Evolutionary conservation across 2,888 invertebrate genomes (phyloP).

Genomic region (Philereme transversata): DNA sequence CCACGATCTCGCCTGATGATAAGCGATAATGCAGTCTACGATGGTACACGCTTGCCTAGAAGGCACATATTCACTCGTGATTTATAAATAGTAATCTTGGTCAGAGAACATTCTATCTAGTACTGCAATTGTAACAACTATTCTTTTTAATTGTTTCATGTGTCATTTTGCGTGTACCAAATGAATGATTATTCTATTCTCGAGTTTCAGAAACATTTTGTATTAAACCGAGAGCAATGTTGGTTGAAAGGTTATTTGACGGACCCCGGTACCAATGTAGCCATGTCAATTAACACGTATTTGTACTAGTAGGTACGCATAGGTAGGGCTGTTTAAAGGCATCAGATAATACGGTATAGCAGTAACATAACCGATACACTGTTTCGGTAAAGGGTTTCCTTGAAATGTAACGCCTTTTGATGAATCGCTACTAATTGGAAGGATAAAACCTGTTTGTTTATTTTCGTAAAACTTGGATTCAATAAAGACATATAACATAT

Average conservation of each 20-base stretch:
- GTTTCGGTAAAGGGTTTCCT: neutral
- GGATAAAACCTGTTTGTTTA: no score
- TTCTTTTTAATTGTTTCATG: neutral
- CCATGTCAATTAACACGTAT: neutral
- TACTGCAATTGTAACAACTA: neutral
- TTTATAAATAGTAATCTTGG: no score
- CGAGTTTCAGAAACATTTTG: conserved; percentile 1
- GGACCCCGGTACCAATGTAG: neutral
- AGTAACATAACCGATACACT: no score
- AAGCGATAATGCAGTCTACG: no score
- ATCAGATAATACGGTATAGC: no score
- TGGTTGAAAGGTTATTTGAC: conserved; percentile 1
- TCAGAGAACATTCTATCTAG: conserved; percentile 4
- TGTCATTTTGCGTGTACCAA: neutral
- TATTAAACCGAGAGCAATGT: neutral
- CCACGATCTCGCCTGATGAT: no score
- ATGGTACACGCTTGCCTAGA: no score
- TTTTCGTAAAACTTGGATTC: no score
- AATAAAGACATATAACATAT: no score
- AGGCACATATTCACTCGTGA: no score
- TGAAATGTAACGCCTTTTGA: neutral
- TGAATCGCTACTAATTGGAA: no score
- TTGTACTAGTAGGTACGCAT: neutral
- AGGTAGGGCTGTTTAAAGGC: neutral
- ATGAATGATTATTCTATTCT: neutral